Base-by-base conservation (phyloP, 2,113 vertebrate genomes). In the Progne subis region DNA sequence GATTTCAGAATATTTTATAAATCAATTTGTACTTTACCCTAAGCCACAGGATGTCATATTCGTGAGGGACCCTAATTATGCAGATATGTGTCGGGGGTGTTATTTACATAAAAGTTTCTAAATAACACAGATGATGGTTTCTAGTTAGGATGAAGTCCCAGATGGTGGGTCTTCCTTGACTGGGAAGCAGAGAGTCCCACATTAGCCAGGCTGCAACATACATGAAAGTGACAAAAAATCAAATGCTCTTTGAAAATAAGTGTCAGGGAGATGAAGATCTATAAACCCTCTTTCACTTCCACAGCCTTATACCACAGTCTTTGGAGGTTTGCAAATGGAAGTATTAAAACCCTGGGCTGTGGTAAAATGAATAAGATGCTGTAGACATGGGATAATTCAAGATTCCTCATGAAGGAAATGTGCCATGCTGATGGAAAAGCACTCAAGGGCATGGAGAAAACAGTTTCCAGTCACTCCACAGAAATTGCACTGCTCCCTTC, bases 81-180 rank as follows among this genome's bases (percentile, higher is more conserved):
- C 75, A 94, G 76, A 44, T 52, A 39, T 86, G 17, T 82, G 49
- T 85, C 72, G 92, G 79, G 50, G 49, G n/a, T 44, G 65, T 52
- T 85, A 79, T 88, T 92, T 85, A 84, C 87, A 57, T 59, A 70
- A 70, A 68, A 32, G n/a, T 82, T 88, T 82, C 52, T 90, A 79
- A 94, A 76, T 76, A 86, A 77, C 81, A 52, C 49, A 59, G 57
- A 31, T 0, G 5, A 93, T 44, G 14, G 50, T 77, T 95, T 82
- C 71, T 39, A 65, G 63, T 61, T 82, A 50, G 80, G 49, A 76
- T 56, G 28, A 95, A 90, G 52, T 57, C 77, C 46, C 81, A 68
- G 75, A 59, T 88, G 78, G 7, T 69, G 26, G 14, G 8, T 75
- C 12, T 89, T 41, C 26, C n/a, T 41, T 57, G 49, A 8, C 16